These are phyloP conservation scores for Boloria euphrosyne DNA, from an alignment of 2,888 invertebrate genomes.

Conservation along the genomic window DNA sequence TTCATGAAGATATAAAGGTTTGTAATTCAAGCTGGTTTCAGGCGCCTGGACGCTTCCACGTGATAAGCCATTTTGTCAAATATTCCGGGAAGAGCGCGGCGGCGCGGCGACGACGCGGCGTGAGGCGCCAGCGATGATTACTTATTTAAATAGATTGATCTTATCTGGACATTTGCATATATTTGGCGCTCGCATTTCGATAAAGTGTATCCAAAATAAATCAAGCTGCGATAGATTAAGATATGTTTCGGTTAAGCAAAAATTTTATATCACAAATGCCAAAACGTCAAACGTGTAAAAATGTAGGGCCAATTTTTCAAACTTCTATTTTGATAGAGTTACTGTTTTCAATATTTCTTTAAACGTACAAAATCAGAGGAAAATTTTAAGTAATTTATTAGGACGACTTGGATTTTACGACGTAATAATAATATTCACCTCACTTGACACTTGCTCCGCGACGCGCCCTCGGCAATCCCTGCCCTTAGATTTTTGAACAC, in stretches of 20 bases:
- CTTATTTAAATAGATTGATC: background rate
- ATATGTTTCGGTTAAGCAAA: no score
- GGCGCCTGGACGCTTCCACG: background rate
- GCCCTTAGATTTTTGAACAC: background rate
- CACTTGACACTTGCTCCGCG: constrained; percentile 27
- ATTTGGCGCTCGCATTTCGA: background rate
- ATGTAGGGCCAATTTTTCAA: no score
- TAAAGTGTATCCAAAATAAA: no score
- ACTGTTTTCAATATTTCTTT: no score
- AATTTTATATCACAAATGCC: no score
- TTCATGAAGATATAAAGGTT: background rate
- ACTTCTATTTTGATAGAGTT: no score
- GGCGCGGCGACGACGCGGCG: no score
- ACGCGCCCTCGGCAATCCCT: constrained; percentile 2
- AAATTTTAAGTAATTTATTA: no score
- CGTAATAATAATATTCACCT: constrained; percentile 27
- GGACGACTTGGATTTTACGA: constrained; percentile 14
- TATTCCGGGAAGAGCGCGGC: background rate
- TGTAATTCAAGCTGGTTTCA: background rate
- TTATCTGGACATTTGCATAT: constrained; percentile 16
- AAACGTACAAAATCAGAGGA: no score
- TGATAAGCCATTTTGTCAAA: background rate
- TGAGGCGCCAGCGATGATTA: background rate
- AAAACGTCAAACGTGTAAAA: no score
- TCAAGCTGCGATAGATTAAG: no score